A percentile compares a stretch with the other conserved stretches of the same genome.
phyloP scores from a whole-genome alignment of 2,888 invertebrate species.

The Chrysolina oricalcia region DNA sequence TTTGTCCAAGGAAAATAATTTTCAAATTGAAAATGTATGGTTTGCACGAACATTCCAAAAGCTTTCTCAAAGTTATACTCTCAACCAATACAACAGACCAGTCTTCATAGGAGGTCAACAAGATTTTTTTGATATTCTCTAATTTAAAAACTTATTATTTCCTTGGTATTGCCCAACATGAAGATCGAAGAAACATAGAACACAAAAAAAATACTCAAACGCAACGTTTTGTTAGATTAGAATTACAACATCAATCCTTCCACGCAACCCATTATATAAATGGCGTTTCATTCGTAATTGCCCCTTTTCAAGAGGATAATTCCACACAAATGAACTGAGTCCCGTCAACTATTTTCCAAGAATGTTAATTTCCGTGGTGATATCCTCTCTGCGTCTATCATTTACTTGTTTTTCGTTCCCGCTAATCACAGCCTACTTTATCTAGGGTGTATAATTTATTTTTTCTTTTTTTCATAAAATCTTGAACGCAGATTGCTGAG shows the following conservation, averaged over 20 bases:
- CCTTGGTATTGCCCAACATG: no score
- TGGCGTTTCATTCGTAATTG: not conserved
- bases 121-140: no score
- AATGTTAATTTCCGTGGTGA: conserved; percentile 13
- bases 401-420: not conserved
- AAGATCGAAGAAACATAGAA: no score
- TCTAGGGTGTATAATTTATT: conserved; percentile 6
- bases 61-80: no score
- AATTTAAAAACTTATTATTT: no score
- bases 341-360: not conserved
- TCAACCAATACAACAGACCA: no score
- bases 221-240: not conserved
- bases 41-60: no score
- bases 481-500: not conserved
- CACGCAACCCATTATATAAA: not conserved
- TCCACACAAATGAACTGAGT: not conserved
- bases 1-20: no score
- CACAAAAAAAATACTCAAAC: no score
- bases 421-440: conserved; percentile 10
- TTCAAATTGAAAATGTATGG: no score
- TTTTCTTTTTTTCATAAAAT: not conserved
- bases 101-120: no score
- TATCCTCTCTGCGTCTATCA: not conserved
- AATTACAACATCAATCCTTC: not conserved
- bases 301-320: not conserved